Base-by-base conservation (phyloP, 2,797 vertebrate species). In the Sparus aurata region DNA sequence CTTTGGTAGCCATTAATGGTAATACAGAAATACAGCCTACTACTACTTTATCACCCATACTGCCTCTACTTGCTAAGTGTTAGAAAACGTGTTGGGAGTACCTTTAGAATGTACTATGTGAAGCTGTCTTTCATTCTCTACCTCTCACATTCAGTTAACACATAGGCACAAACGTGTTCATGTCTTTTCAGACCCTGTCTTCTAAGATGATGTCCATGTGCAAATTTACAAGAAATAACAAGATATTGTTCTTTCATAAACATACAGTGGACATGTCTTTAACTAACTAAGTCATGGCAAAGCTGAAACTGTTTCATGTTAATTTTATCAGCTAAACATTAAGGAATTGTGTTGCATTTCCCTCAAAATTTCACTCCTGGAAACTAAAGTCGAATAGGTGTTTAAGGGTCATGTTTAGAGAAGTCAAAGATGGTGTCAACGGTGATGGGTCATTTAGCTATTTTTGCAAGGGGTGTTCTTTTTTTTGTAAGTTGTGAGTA, bases 1-100 rank as follows among this genome's bases (percentile, higher is more conserved):
- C 38, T 88, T 79, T 52, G 45, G 55, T 23, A 55, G n/a, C 38
- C 30, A 34, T 77, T 67, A 67, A 70, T 76, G 2, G 3, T 38
- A 38, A 10, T 11, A 38, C 25, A 45, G 20, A 75, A 79, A 78
- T 73, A 66, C n/a, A 47, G 38, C 63, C 45, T 23, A 49, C 25
- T 52, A 18, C 53, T 53, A 25, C 61, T 77, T 77, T 2, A 58
- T 49, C 18, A 67, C 34, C 18, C 30, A 25, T 30, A 18, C 59
- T 53, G 38, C 74, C 18, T 57, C n/a, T 46, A 25, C 25, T 30
- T 15, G 13, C 2, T 43, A 12, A 50, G 73, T 64, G 57, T 74
- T 71, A 41, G 17, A 53, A 38, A 23, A 63, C 22, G 18, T 43
- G 54, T 58, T 59, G 52, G 74, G 27, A 25, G 23, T 60, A 59